Evolutionary conservation across 2,797 vertebrate species (phyloP), one percentile per base, ranked within the genome.

Genomic region (Dendrocincla fuliginosa): DNA sequence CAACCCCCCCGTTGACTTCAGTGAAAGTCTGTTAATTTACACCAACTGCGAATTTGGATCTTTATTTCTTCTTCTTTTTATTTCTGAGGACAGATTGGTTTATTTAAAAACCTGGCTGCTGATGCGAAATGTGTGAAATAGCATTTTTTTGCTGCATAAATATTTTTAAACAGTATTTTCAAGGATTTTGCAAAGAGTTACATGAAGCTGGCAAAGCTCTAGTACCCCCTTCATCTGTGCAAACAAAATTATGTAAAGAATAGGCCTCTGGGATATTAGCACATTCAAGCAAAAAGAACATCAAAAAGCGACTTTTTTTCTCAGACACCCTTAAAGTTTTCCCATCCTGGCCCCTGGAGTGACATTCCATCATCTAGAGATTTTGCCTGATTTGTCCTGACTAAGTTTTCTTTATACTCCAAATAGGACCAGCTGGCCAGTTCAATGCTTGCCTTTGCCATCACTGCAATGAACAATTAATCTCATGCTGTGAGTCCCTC

Each of bases 121-220:
- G 85, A 87, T 88, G 88, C 77, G 13, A 93, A 90, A 92, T 79
- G 90, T 96, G 95, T 96, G 95, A 96, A 97, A 93, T 88, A 87
- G 80, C 18, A 11, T 49, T 92, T 91, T 95, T 97, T 93, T 95
- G 24, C 70, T 89, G 74, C 70, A 74, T 70, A 95, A 95, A 95
- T 96, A 93, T 93, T 97, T 95, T 95, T 78, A 86, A 92, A 95
- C 81, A 77, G 79, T 92, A 85, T 96, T 96, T 96, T 96, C 77
- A 96, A 95, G 67, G 74, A 91, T 96, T 97, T 96, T 96, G 91
- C 92, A 94, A 84, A 81, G 84, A 92, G 73, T 84, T 93, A 95
- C 84, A 90, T 47, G 73, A 87, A 94, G 22, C 64, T 95, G 94
- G 92, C 84, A 96, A 82, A 83, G 65, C 52, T 88, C 70, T 76